phyloP scores from a whole-genome alignment of 53 echinoderm and acorn worm species.

The Apostichopus leukothele region DNA sequence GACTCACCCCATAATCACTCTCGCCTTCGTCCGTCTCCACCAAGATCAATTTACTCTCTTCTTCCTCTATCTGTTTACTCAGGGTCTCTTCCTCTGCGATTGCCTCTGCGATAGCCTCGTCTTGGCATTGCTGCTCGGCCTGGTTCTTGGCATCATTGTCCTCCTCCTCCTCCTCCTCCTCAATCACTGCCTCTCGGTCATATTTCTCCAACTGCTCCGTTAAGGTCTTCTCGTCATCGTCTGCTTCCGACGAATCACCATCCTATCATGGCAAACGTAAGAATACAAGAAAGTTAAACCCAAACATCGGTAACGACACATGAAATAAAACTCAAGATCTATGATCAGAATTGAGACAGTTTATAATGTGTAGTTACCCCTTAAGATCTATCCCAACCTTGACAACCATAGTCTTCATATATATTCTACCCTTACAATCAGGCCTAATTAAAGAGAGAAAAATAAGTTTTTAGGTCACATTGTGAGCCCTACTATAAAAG shows the following conservation, averaged over 20 bases:
- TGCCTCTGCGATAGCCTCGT: conserved; percentile 89
- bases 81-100: conserved; percentile 94
- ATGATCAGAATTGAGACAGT: too few species aligned
- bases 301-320: too few species aligned
- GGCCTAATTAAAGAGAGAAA: too few species aligned
- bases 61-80: conserved; percentile 84
- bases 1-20: conserved; percentile 82
- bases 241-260: conserved; percentile 50
- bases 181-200: not conserved
- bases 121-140: conserved; percentile 72
- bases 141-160: conserved; percentile 44
- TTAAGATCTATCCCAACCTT: too few species aligned
- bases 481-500: too few species aligned
- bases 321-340: too few species aligned
- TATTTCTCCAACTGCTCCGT: conserved; percentile 74
- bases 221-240: conserved; percentile 87
- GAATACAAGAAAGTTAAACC: too few species aligned
- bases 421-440: too few species aligned
- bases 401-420: too few species aligned
- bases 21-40: conserved; percentile 97
- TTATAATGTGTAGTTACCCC: too few species aligned
- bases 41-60: conserved; percentile 84
- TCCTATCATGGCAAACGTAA: not conserved
- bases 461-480: too few species aligned
- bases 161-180: conserved; percentile 57